Evolutionary conservation across 2,113 vertebrate genomes (phyloP), one percentile per base, ranked within the genome.

Genomic region (Mesoclemmys tuberculata): DNA sequence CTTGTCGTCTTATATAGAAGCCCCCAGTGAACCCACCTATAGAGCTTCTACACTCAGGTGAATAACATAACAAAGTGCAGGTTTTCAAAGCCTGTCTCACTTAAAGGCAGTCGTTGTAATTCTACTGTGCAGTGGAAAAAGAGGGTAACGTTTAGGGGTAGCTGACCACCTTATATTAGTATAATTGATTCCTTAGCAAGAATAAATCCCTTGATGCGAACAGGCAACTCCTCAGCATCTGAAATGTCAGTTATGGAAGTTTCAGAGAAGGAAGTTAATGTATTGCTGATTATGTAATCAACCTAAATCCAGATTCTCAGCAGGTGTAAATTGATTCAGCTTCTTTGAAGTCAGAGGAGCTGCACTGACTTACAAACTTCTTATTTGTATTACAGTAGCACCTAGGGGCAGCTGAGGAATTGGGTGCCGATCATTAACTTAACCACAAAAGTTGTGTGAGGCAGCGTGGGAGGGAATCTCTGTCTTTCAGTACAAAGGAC

Each of bases 51-150:
- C 41, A 38, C 51, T 93, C 86, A 84, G 91, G 35, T 79, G 64
- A 97, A 91, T 0, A 0, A 83, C 90, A 52, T 58, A 89, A 84
- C 84, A 52, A 7, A 94, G 19, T 41, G 49, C 84, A 94, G 84
- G 82, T 56, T 89, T 87, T 92, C 94, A 90, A 85, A 86, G 91
- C 26, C 31, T 61, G 51, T 48, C 51, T 48, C 85, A 61, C 52
- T 48, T 48, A 87, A 44, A 78, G 51, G 5, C 38, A 68, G 68
- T 74, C 13, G 6, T 61, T 55, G 61, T 48, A 64, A 78, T 31
- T 96, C 29, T 18, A 38, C 61, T 61, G 27, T 2, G 27, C 27
- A 86, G 61, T 81, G 29, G 38, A 77, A 80, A 87, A 90, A 85
- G 21, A 85, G 78, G 35, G 19, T 4, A 55, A 84, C 61, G 84